phyloP scores from a whole-genome alignment of 2,888 invertebrate species.

The Spisula solida region DNA sequence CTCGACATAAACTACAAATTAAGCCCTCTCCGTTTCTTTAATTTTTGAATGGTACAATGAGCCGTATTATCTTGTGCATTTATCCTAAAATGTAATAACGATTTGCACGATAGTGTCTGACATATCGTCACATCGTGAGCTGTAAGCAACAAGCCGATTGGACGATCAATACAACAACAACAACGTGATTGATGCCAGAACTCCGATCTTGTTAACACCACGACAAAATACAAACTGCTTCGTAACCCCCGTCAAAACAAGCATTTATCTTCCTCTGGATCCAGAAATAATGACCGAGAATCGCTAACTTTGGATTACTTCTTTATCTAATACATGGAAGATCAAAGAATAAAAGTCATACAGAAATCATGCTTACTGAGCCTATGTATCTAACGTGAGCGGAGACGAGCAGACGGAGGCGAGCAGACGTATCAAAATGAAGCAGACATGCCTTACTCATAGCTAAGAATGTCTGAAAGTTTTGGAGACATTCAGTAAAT shows the following conservation, averaged over 20 bases:
- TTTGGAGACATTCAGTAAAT: conserved; percentile 25
- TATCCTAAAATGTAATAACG: conserved; percentile 57
- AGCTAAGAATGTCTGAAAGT: conserved; percentile 23
- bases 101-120: conserved; percentile 41
- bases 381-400: background rate
- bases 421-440: background rate
- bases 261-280: conserved; percentile 36
- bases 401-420: background rate
- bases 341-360: conserved; percentile 10
- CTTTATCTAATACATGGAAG: conserved; percentile 1
- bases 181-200: conserved; percentile 63
- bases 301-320: conserved; percentile 13
- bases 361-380: background rate
- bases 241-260: conserved; percentile 38
- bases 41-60: conserved; percentile 36
- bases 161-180: conserved; percentile 55
- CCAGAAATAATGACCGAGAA: conserved; percentile 12
- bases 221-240: conserved; percentile 61
- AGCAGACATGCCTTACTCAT: background rate
- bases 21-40: conserved; percentile 53
- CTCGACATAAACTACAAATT: conserved; percentile 62
- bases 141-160: conserved; percentile 50
- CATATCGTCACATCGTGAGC: conserved; percentile 19
- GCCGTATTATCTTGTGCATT: conserved; percentile 22
- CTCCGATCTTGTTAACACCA: conserved; percentile 70